Base-by-base conservation (phyloP, 2,888 invertebrate genomes). In the Harpagoxenus sublaevis region DNA sequence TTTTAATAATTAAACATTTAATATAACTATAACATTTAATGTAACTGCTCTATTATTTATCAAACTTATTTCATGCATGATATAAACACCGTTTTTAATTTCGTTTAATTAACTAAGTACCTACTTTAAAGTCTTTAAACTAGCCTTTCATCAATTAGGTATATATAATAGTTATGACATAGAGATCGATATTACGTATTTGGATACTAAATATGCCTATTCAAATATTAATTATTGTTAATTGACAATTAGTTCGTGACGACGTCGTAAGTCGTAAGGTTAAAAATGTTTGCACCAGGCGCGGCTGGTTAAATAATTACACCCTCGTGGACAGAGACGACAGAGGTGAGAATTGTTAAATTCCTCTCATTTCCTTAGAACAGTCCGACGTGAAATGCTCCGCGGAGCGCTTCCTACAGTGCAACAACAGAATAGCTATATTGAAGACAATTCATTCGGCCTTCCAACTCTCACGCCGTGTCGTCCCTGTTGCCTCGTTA, bases 371-470 rank as follows among this genome's bases (percentile, higher is more conserved):
- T 78, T 68, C 5, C 55, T 68, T 31, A 53, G 42, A 18, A 75
- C 63, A 51, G n/a, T 35, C n/a, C 68, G 45, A 55, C 45, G 55
- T 78, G 57, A 68, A 78, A 78, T 45, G 78, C 8, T 75, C 35
- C 31, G 6, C 57, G 9, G 45, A 28, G 28, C 42, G 78, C 45
- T 68, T 55, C 31, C 55, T 39, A 45, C 31, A 12, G 42, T 28
- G 55, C 78, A 68, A 78, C 57, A 45, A 68, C 78, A 45, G 78
- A 55, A 68, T 57, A 9, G 57, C 45, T 78, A 68, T 78, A 68
- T 78, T 78, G 68, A 78, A 78, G 78, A 68, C 55, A 78, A 78
- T 78, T 68, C 78, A 35, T 78, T 78, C 45, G 57, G 78, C 55
- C 55, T 68, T 68, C 78, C 66, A 42, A n/a, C 55, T 68, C 42